These are phyloP conservation scores for Dascyllus trimaculatus DNA, from an alignment of 2,113 vertebrate species.

Conservation along the genomic window DNA sequence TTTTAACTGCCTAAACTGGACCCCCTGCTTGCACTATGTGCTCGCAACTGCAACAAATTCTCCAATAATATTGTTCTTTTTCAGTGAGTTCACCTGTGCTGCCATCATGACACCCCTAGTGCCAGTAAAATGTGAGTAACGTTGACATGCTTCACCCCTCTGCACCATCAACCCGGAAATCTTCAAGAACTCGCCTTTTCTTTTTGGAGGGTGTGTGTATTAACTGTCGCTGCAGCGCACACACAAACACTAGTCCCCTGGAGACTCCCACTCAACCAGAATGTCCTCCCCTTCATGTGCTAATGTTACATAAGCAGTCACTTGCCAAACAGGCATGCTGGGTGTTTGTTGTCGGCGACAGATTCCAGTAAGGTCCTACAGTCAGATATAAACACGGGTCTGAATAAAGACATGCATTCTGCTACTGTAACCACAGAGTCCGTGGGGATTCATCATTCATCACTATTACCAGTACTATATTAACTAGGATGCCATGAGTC, in stretches of 20 bases:
- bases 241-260: neutral
- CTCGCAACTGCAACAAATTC: neutral
- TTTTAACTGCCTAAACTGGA: slow-evolving; percentile 13
- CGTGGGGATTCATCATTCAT: neutral
- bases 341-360: slow-evolving; percentile 33
- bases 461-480: slow-evolving; percentile 4
- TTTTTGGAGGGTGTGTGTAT: neutral
- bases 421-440: slow-evolving; percentile 6
- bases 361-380: slow-evolving; percentile 48
- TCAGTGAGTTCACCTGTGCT: slow-evolving; percentile 9
- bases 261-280: slow-evolving; percentile 22
- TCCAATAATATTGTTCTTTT: neutral
- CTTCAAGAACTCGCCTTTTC: neutral
- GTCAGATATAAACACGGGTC: slow-evolving; percentile 36
- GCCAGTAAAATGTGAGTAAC: neutral
- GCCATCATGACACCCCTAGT: neutral
- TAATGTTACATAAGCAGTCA: slow-evolving; percentile 43
- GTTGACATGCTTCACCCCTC: neutral
- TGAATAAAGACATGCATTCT: slow-evolving; percentile 6
- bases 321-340: slow-evolving; percentile 12
- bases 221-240: neutral
- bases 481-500: neutral
- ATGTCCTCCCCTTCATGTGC: slow-evolving; percentile 41
- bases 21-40: neutral
- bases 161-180: neutral